Conservation (phyloP, 1,140 invertebrate genomes). For the Ostrea denselamellosa region DNA sequence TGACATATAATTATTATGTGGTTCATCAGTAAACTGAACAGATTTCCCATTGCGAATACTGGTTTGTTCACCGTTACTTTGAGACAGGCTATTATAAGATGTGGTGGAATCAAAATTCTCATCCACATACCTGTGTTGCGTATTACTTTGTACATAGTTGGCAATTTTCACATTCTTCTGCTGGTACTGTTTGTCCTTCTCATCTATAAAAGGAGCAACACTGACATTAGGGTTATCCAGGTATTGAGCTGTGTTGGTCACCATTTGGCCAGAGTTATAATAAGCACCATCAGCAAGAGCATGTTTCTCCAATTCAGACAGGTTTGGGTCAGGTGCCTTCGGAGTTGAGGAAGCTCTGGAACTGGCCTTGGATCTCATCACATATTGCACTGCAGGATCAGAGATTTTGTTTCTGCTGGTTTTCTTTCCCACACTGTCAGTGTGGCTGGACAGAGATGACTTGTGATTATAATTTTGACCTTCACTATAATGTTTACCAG, state of each 20-base stretch:
- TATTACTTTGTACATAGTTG: background rate
- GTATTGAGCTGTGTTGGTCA: background rate
- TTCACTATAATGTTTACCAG: background rate
- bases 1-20: background rate
- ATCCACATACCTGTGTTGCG: conserved; percentile 4
- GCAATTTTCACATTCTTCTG: background rate
- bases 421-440: background rate
- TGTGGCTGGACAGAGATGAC: background rate
- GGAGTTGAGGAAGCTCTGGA: conserved; percentile 32
- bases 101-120: background rate
- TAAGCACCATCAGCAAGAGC: background rate
- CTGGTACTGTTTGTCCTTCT: background rate
- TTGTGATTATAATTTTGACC: background rate
- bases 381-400: conserved; percentile 50
- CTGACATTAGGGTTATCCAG: background rate
- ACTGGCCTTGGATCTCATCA: conserved; percentile 44
- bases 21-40: conserved; percentile 12
- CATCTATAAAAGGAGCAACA: background rate
- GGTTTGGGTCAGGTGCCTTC: background rate
- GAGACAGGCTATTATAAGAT: background rate
- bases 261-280: background rate
- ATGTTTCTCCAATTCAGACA: background rate
- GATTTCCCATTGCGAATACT: background rate
- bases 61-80: background rate
- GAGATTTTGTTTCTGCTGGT: background rate